Percentiles rank a stretch among this genome's conserved stretches.
phyloP scores from a whole-genome alignment of 2,797 vertebrate genomes.

The Enteromius anoplus region DNA sequence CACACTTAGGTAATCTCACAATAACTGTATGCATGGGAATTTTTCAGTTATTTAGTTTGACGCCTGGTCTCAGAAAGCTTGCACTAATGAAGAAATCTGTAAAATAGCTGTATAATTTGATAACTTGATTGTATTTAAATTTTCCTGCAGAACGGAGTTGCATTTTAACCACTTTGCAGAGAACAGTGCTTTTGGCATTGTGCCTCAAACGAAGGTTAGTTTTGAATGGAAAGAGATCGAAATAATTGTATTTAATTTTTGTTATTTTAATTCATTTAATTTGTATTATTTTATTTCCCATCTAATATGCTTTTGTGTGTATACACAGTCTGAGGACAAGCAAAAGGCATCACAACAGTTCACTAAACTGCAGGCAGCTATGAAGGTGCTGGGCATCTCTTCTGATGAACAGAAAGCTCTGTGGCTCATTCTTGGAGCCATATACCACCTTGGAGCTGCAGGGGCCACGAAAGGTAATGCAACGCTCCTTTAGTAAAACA shows the following conservation, averaged over 20 bases:
- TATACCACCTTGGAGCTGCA: conserved; percentile 93
- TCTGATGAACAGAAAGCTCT: conserved; percentile 91
- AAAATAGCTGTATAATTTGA: neutral
- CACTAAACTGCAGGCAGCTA: conserved; percentile 92
- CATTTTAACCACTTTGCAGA: conserved; percentile 95
- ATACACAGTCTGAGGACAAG: conserved; percentile 88
- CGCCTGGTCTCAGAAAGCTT: neutral
- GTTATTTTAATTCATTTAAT: neutral
- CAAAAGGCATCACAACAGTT: conserved; percentile 93
- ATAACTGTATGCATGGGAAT: neutral
- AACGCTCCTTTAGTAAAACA: neutral
- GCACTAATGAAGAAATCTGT: neutral
- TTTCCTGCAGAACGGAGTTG: conserved; percentile 87
- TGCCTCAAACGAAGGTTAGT: conserved; percentile 86
- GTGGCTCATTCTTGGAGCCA: conserved; percentile 92
- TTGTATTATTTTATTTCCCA: neutral
- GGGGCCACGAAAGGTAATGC: conserved; percentile 94
- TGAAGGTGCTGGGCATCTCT: conserved; percentile 94
- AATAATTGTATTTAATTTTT: neutral
- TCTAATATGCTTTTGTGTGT: conserved; percentile 17
- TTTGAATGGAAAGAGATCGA: neutral
- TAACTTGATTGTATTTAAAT: neutral
- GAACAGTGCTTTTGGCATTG: conserved; percentile 89
- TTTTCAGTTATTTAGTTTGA: neutral
- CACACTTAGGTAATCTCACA: conserved; percentile 80